Evolutionary conservation across 2,113 vertebrate genomes (phyloP).

Genomic region (Ceyx cyanopectus): DNA sequence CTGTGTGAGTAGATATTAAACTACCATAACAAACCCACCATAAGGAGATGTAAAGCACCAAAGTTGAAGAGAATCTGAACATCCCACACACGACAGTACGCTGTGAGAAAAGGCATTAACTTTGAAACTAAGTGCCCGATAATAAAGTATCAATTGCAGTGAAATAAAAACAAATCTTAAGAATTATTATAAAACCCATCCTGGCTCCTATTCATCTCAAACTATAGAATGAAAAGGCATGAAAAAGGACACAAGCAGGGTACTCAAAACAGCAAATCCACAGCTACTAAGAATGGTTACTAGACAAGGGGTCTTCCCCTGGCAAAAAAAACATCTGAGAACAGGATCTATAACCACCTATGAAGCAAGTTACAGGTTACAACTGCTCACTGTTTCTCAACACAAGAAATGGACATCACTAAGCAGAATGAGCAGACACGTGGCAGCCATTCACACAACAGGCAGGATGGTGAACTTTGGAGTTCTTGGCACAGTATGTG

Average conservation of each 20-base stretch:
- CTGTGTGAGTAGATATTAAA: not conserved
- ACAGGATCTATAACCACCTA: not conserved
- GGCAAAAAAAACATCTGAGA: not conserved
- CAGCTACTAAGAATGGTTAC: not conserved
- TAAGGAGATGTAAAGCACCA: not conserved
- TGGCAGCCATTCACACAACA: not conserved
- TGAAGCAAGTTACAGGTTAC: not conserved
- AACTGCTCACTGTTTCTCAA: not conserved
- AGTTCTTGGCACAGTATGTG: not conserved
- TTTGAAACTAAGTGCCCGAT: not conserved
- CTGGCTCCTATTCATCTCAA: not conserved
- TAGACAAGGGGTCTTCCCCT: not conserved
- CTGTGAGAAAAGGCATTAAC: not conserved
- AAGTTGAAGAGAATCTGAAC: not conserved
- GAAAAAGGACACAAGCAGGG: not conserved
- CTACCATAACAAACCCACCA: not conserved
- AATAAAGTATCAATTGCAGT: not conserved
- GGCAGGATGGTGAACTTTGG: not conserved
- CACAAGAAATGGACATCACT: not conserved
- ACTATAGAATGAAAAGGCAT: rapidly evolving
- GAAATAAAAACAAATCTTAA: not conserved
- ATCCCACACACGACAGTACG: not conserved
- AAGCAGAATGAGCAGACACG: not conserved
- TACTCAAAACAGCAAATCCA: not conserved
- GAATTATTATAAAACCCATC: not conserved